phyloP scores from a whole-genome alignment of 2,797 vertebrate genomes.

The Diplodus sargus region DNA sequence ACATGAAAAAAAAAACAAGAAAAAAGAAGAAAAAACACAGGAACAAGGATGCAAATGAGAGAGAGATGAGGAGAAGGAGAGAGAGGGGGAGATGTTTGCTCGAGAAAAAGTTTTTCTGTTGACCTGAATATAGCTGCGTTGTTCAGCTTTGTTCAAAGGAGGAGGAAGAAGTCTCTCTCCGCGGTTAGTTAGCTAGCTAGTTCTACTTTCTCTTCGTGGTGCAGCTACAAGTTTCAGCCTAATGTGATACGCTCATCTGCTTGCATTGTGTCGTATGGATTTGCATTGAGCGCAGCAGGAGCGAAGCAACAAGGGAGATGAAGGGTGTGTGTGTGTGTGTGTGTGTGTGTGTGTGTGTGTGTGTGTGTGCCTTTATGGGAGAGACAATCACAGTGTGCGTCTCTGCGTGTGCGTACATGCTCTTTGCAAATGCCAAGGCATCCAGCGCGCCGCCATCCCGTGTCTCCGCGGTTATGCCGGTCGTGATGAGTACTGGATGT shows the following conservation, averaged over 20 bases:
- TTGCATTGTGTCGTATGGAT: slow-evolving; percentile 55
- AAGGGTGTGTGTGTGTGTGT: slow-evolving; percentile 40
- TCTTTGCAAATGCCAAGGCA: slow-evolving; percentile 73
- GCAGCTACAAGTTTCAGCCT: slow-evolving; percentile 66
- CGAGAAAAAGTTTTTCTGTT: slow-evolving; percentile 77
- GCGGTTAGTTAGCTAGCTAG: slow-evolving; percentile 50
- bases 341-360: slow-evolving; percentile 17
- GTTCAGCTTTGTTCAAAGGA: slow-evolving; percentile 66
- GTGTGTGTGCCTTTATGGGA: slow-evolving; percentile 3
- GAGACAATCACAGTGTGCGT: slow-evolving; percentile 12
- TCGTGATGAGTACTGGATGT: slow-evolving; percentile 81
- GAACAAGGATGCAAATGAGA: slow-evolving; percentile 76
- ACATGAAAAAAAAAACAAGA: slow-evolving; percentile 39
- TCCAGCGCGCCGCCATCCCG: slow-evolving; percentile 68
- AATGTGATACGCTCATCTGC: slow-evolving; percentile 64
- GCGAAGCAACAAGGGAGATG: slow-evolving; percentile 36
- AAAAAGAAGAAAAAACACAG: slow-evolving; percentile 24
- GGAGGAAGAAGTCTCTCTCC: slow-evolving; percentile 47
- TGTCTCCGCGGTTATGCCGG: slow-evolving; percentile 69
- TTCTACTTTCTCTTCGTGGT: slow-evolving; percentile 48
- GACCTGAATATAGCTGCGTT: slow-evolving; percentile 77
- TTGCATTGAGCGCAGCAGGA: slow-evolving; percentile 55
- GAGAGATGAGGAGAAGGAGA: slow-evolving; percentile 34
- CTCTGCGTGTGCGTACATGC: slow-evolving; percentile 29
- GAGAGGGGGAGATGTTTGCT: slow-evolving; percentile 60